These are phyloP conservation scores for Cybosia mesomella DNA, from an alignment of 2,888 invertebrate genomes.

Conservation along the genomic window DNA sequence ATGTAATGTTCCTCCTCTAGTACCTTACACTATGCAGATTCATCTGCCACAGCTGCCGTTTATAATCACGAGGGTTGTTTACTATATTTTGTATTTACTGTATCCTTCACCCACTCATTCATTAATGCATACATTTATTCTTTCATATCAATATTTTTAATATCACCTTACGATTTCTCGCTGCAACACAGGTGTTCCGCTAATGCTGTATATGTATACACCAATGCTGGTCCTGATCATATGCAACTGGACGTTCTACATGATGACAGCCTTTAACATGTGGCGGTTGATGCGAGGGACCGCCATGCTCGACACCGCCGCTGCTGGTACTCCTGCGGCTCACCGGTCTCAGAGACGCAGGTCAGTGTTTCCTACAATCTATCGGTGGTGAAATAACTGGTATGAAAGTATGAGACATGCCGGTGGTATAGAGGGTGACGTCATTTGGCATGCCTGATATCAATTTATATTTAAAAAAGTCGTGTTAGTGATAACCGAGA, in stretches of 20 bases:
- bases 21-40: no score
- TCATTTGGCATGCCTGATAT: no score
- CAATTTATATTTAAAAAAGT: no score
- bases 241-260: constrained; percentile 75
- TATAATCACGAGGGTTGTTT: neutral
- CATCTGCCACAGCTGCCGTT: no score
- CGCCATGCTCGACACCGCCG: constrained; percentile 65
- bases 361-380: constrained; percentile 43
- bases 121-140: no score
- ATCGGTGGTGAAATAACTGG: neutral
- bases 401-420: neutral
- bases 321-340: constrained; percentile 71
- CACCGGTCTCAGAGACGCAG: constrained; percentile 70
- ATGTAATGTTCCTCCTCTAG: no score
- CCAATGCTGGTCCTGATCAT: constrained; percentile 76
- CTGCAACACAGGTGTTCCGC: constrained; percentile 63
- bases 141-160: neutral
- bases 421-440: no score
- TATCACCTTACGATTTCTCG: neutral
- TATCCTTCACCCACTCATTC: neutral
- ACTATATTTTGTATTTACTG: no score
- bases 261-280: constrained; percentile 79
- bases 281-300: constrained; percentile 74
- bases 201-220: constrained; percentile 71
- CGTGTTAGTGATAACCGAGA: no score